Evolutionary conservation across 2,888 invertebrate species (phyloP), one percentile per base, ranked within the genome.

Genomic region (Drosophila prostipennis): DNA sequence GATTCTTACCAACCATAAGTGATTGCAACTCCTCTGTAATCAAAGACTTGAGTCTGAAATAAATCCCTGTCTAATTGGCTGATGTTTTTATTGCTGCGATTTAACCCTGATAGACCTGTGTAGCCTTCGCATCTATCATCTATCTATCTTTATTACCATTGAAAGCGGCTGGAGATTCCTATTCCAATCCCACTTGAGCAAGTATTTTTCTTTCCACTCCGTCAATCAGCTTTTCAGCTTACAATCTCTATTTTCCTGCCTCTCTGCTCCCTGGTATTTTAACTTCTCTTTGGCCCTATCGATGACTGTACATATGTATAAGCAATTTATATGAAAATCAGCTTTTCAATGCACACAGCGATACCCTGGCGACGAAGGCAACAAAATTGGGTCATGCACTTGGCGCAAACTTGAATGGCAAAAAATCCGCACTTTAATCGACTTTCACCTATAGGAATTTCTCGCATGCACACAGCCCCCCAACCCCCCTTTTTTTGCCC

Each of bases 341-440:
- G 71, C 70, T 77, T 63, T 63, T 56, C 55, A 58, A 59, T 74
- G 65, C 37, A 16, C 48, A 19, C 54, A 58, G 42, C 42, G 54
- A 60, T 46, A 16, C 59, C 34, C 46, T 10, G n/a, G 42, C 63
- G 63, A 49, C 13, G 51, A 16, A 26, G 64, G 52, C 53, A 53
- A n/a, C 37, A 39, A 59, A 76, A 76, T 71, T 77, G 82, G 78
- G 65, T 78, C 76, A 73, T 53, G 60, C 63, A 51, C 61, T 63
- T 69, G 54, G 52, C 36, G 71, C 26, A 46, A 71, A 70, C 71
- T 71, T 71, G 40, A 69, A 58, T 46, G 48, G 13, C 26, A 10
- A 40, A 23, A 46, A 43, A 46, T 46, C 14, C 52, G 53, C 53
- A 72, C 67, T 80, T 80, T 70, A 45, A 74, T 70, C 59, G 76